A percentile compares a stretch with the other conserved stretches of the same genome.
These are phyloP conservation scores for Drosophila parabipectinata DNA, from an alignment of 1,140 invertebrate genomes.

Conservation along the genomic window DNA sequence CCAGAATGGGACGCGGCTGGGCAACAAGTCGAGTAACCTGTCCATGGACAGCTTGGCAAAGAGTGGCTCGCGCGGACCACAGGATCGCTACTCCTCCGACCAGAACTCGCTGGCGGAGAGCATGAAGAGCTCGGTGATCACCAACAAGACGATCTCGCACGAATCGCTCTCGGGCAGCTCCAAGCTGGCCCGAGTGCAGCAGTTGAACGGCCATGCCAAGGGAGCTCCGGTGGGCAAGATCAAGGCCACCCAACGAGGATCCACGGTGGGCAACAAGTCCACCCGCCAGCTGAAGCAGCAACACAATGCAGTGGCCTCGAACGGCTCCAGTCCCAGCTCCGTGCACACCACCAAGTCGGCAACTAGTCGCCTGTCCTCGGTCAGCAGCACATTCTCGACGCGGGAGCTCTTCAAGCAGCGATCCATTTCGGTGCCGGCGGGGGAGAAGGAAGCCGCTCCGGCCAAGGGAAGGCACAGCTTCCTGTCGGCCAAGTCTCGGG, in stretches of 20 bases:
- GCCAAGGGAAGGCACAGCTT: constrained; percentile 72
- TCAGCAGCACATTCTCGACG: constrained; percentile 71
- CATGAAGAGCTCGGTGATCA: constrained; percentile 83
- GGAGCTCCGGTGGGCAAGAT: constrained; percentile 5
- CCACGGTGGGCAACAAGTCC: constrained; percentile 56
- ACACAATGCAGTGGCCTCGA: constrained; percentile 69
- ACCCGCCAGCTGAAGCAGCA: constrained; percentile 73
- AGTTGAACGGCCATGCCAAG: constrained; percentile 54
- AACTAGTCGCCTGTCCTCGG: constrained; percentile 75
- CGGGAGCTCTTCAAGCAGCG: constrained; percentile 76
- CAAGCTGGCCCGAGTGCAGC: constrained; percentile 62
- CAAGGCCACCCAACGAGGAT: constrained; percentile 44
- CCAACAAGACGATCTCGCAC: constrained; percentile 84
- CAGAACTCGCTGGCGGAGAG: constrained; percentile 85
- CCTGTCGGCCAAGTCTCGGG: constrained; percentile 78
- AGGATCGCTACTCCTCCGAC: constrained; percentile 83
- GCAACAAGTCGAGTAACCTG: constrained; percentile 84
- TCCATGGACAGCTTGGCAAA: constrained; percentile 85
- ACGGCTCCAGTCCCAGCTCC: constrained; percentile 79
- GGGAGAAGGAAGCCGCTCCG: constrained; percentile 29
- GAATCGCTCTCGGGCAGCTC: constrained; percentile 72
- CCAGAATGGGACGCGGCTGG: constrained; percentile 62
- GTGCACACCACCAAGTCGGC: constrained; percentile 81
- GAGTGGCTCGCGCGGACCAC: constrained; percentile 40
- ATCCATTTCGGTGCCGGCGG: constrained; percentile 77